Conservation (phyloP, 2,797 vertebrate genomes). For the Paguma larvata region DNA sequence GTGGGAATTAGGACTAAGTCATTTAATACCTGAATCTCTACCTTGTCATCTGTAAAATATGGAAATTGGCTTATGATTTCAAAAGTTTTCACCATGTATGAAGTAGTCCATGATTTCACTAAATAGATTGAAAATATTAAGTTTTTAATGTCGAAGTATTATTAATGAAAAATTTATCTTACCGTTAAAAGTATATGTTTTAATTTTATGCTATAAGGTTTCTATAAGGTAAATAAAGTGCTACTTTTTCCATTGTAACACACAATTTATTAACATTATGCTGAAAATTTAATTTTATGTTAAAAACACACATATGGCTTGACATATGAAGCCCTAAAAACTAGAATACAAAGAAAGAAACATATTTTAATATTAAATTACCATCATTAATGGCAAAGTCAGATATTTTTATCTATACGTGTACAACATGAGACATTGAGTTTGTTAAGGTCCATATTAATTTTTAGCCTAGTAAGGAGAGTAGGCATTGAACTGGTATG, state of each 20-base stretch:
- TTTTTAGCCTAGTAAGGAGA: constrained; percentile 65
- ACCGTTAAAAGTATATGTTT: neutral
- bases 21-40: neutral
- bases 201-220: neutral
- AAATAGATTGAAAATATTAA: neutral
- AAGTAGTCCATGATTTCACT: neutral
- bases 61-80: neutral
- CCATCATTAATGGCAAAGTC: constrained; percentile 10
- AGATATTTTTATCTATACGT: neutral
- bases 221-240: neutral
- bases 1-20: neutral
- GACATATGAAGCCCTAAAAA: constrained; percentile 3
- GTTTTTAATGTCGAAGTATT: neutral
- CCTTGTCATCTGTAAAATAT: constrained; percentile 2
- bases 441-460: constrained; percentile 52
- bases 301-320: neutral
- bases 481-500: constrained; percentile 71
- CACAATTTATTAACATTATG: neutral
- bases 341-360: constrained; percentile 22
- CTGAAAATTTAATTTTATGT: neutral
- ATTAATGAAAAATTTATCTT: neutral
- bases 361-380: neutral
- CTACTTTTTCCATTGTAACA: neutral
- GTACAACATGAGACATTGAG: constrained; percentile 46
- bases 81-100: neutral